Evolutionary conservation across 2,888 invertebrate genomes (phyloP), one percentile per base, ranked within the genome.

Genomic region (Aspidiotus rigidus): DNA sequence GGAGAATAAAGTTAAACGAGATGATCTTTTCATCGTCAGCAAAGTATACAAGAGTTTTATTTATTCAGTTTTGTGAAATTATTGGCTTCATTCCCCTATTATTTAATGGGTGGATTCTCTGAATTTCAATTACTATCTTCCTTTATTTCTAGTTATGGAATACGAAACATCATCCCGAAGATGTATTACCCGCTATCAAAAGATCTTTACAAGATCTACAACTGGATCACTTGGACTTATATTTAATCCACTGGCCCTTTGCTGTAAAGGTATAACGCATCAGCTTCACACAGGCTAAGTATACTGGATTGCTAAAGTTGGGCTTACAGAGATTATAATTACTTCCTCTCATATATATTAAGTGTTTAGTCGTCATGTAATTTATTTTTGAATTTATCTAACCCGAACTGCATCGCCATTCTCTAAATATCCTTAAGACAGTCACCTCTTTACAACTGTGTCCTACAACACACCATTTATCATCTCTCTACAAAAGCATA

Each of bases 161-260:
- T 80, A 92, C 91, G 0, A 90, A 85, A 78, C 95, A 96, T 77
- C 83, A 84, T 16, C 84, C 85, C 0, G 88, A 90, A 71, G 79
- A 89, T 73, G 94, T 94, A 11, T 83, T 85, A 60, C 81, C 83
- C 0, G 87, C 87, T 0, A 79, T 91, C 17, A 82, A 83, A 74
- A 80, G 81, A 66, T 85, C 89, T 0, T 77, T 95, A n/a, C 79
- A 81, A 17, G 84, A 89, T 77, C 82, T 96, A 13, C 84, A 85
- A 10, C 75, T 93, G 0, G 80, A 85, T 0, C 94, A 94, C 76
- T 75, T 96, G 63, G 93, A 95, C 78, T 81, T 94, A 53, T 95
- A 93, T 76, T 81, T 95, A 10, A 89, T 95, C 42, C 95, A 95
- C 77, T 95, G 94, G 93, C 95, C 95, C 0, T 84, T 89, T 76